phyloP scores from a whole-genome alignment of 2,888 invertebrate genomes.

The Drosophila leonis region DNA sequence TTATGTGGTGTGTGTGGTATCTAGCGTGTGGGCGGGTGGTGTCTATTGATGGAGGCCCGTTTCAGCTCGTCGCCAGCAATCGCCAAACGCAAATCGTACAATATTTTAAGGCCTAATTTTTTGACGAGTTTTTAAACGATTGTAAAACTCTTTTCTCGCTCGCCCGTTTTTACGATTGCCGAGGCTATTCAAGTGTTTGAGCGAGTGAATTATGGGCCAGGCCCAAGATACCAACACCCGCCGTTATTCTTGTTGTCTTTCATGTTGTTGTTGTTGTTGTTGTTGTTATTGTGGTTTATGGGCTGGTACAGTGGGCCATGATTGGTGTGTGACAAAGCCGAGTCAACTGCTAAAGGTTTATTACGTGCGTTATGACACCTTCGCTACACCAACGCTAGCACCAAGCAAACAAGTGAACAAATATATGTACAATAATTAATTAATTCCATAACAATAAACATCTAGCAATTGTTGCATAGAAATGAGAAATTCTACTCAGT shows the following conservation, averaged over 20 bases:
- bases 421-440: slow-evolving; percentile 66
- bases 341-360: slow-evolving; percentile 60
- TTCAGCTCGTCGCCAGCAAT: slow-evolving; percentile 24
- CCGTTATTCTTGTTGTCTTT: slow-evolving; percentile 22
- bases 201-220: slow-evolving; percentile 76
- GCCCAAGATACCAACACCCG: slow-evolving; percentile 52
- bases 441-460: slow-evolving; percentile 69
- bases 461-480: slow-evolving; percentile 61
- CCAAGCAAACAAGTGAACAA: slow-evolving; percentile 1
- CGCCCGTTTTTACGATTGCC: slow-evolving; percentile 69
- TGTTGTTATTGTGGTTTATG: slow-evolving; percentile 55
- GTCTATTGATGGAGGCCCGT: slow-evolving; percentile 58
- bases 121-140: slow-evolving; percentile 85
- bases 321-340: slow-evolving; percentile 63
- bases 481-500: slow-evolving; percentile 40
- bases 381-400: slow-evolving; percentile 4
- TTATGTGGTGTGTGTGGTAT: slow-evolving; percentile 22
- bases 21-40: slow-evolving; percentile 33
- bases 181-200: slow-evolving; percentile 67
- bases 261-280: slow-evolving; percentile 11
- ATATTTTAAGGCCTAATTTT: slow-evolving; percentile 84
- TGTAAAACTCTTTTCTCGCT: slow-evolving; percentile 82
- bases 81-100: slow-evolving; percentile 65
- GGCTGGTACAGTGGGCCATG: slow-evolving; percentile 27
- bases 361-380: slow-evolving; percentile 70